Base-by-base conservation (phyloP, 2,113 vertebrate species). In the Philantomba maxwellii region DNA sequence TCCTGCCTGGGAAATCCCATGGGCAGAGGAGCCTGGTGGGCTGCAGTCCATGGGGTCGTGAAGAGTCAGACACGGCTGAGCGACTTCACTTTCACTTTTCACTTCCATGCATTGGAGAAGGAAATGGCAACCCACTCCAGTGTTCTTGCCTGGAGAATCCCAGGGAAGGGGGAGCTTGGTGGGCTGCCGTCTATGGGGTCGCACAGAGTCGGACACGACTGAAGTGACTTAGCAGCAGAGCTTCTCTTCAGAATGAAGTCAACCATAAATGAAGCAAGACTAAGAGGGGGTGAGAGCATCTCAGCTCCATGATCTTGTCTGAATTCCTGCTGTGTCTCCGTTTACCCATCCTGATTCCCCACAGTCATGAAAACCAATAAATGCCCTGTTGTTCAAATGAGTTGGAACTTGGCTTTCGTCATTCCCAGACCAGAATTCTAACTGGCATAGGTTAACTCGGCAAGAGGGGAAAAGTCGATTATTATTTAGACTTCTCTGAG, bases 371-470 rank as follows among this genome's bases (percentile, higher is more conserved):
- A 85, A 87, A n/a, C 3, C 17, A 60, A 62, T 53, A 58, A 55
- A 75, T 58, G 51, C n/a, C 21, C 36, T n/a, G 21, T 57, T 64
- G 10, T 85, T 95, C 82, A 66, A 77, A 25, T 7, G 57, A 36
- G 21, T 36, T 83, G 83, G 36, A 39, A 19, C 43, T 80, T 7
- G 43, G 39, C 33, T 84, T 83, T 62, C n/a, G 1, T 82, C 36
- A 83, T 83, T 93, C 90, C 77, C 66, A 94, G 75, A 81, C 19
- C 93, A 82, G 91, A 94, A 92, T 91, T 39, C 51, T 95, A 53
- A 43, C 33, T 39, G 33, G 64, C n/a, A 28, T 55, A 49, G 17
- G 13, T 36, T 73, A 81, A 66, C 19, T 83, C 30, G 3, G 36
- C 13, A 92, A 94, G 64, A 87, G 81, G 30, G 58, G 66, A 58